Percentiles rank a stretch among this genome's conserved stretches.
phyloP scores from a whole-genome alignment of 2,888 invertebrate genomes.

The Orthosia gracilis region DNA sequence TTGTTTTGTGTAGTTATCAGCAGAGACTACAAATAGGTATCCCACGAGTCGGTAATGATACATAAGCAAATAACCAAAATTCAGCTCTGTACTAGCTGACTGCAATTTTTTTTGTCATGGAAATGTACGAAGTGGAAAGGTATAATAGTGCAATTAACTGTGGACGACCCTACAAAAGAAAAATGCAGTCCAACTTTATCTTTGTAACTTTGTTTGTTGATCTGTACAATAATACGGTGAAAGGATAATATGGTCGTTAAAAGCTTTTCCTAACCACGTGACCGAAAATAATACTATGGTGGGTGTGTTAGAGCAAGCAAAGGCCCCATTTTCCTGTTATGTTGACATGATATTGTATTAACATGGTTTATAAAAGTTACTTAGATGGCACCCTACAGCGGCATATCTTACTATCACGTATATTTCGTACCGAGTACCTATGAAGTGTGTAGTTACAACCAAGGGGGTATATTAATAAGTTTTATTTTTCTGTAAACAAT shows the following conservation, averaged over 20 bases:
- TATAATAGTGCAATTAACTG: too few relatives aligned
- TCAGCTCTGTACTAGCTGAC: neutral
- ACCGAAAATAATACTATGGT: neutral
- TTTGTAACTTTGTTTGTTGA: neutral
- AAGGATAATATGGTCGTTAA: neutral
- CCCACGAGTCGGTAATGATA: neutral
- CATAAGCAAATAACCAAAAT: neutral
- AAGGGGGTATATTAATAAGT: constrained; percentile 14
- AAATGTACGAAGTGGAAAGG: too few relatives aligned
- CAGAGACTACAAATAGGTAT: neutral
- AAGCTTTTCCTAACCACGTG: neutral
- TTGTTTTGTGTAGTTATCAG: neutral
- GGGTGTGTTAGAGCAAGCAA: neutral
- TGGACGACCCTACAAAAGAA: neutral
- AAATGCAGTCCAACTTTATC: neutral
- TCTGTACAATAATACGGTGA: neutral
- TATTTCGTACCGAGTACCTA: neutral
- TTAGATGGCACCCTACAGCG: constrained; percentile 7
- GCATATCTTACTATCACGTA: neutral
- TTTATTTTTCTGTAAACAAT: neutral
- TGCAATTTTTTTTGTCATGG: too few relatives aligned
- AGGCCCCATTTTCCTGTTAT: neutral
- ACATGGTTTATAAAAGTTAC: constrained; percentile 10
- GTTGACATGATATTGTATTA: neutral
- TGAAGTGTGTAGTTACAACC: neutral